Conservation (phyloP, 2,888 invertebrate genomes). For the Magallana nippona region DNA sequence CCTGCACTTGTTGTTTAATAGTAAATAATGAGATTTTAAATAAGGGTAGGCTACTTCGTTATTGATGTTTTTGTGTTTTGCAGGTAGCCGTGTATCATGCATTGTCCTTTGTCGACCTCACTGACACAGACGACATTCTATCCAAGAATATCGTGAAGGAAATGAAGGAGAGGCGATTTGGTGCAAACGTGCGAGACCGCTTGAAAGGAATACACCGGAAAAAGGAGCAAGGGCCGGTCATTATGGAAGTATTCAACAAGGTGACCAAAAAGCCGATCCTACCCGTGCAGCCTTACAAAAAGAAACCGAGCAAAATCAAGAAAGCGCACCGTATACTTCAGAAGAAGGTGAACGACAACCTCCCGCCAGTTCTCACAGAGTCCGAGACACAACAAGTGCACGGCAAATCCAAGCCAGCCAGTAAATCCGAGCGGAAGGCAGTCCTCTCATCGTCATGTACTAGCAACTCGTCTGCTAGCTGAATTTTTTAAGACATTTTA, state of each 20-base stretch:
- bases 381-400: conserved; percentile 8
- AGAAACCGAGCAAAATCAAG: conserved; percentile 37
- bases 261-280: conserved; percentile 48
- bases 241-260: conserved; percentile 54
- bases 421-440: background rate
- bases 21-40: background rate
- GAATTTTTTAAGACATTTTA: background rate
- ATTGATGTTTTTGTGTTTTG: background rate
- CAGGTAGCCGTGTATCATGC: conserved; percentile 67
- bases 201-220: conserved; percentile 49
- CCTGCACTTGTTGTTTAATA: no score
- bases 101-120: conserved; percentile 63
- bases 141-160: conserved; percentile 51
- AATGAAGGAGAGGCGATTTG: conserved; percentile 54
- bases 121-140: conserved; percentile 55
- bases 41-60: background rate
- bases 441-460: background rate
- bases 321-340: conserved; percentile 34
- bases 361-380: conserved; percentile 28
- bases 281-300: conserved; percentile 35
- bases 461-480: background rate
- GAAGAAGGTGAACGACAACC: conserved; percentile 32
- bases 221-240: conserved; percentile 50
- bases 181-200: conserved; percentile 47
- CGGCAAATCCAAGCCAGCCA: background rate